phyloP scores from a whole-genome alignment of 2,797 vertebrate genomes.

The Microctenopoma steveboyesi region DNA sequence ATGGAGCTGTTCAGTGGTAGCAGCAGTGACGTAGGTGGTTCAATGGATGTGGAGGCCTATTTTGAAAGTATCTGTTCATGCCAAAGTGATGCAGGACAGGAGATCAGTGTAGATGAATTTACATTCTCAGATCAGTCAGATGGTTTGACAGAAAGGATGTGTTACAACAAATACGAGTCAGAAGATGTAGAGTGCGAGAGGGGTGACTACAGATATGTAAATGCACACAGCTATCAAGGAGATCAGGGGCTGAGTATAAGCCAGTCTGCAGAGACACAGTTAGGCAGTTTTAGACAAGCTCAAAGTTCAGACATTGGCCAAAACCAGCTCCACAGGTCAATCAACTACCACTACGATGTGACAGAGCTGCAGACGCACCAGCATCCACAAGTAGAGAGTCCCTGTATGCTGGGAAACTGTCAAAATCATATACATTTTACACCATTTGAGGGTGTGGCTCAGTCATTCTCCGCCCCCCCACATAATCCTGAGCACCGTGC shows the following conservation, averaged over 20 bases:
- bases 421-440: conserved; percentile 24
- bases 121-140: conserved; percentile 36
- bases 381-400: conserved; percentile 26
- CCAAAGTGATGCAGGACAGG: conserved; percentile 43
- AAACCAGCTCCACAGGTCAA: conserved; percentile 23
- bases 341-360: conserved; percentile 17
- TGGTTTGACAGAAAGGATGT: conserved; percentile 16
- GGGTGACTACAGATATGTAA: conserved; percentile 22
- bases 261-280: conserved; percentile 17
- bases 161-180: conserved; percentile 12
- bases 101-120: conserved; percentile 21
- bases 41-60: conserved; percentile 57
- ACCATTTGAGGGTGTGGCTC: conserved; percentile 80
- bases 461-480: conserved; percentile 76
- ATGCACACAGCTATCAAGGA: conserved; percentile 24
- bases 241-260: conserved; percentile 21
- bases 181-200: conserved; percentile 18
- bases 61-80: conserved; percentile 60
- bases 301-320: conserved; percentile 10
- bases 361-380: conserved; percentile 37
- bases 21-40: conserved; percentile 43
- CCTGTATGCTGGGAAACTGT: conserved; percentile 41
- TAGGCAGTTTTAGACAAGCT: conserved; percentile 14
- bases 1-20: conserved; percentile 62
- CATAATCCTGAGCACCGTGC: conserved; percentile 44